Conservation (phyloP, 2,888 invertebrate species). For the Ophion ventricosus region DNA sequence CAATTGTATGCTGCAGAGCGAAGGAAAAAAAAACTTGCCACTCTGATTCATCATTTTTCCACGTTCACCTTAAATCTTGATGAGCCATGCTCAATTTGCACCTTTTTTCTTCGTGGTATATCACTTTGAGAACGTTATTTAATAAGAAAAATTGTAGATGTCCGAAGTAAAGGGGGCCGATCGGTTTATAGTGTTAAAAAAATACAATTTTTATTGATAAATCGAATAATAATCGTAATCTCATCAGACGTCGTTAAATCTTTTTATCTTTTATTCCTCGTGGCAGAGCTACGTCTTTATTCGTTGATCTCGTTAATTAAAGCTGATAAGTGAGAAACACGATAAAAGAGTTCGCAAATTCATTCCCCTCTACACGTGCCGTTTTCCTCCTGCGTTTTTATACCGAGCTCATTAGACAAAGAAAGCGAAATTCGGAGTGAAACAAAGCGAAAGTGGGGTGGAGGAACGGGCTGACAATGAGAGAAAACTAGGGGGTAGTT, state of each 20-base stretch:
- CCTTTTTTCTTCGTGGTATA: no score
- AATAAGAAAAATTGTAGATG: no score
- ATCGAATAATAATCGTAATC: neutral
- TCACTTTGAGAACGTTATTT: no score
- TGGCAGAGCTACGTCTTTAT: neutral
- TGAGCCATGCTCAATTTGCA: no score
- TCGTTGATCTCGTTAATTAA: slow-evolving; percentile 24
- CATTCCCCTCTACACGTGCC: slow-evolving; percentile 8
- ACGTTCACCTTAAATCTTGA: no score
- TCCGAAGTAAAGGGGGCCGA: no score
- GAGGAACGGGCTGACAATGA: neutral
- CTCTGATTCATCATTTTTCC: no score
- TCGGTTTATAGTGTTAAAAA: no score
- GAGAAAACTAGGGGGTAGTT: slow-evolving; percentile 13
- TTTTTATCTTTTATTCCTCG: neutral
- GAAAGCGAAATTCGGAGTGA: neutral
- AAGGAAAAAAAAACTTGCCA: no score
- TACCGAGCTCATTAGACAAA: neutral
- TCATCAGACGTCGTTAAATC: neutral
- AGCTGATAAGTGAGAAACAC: neutral
- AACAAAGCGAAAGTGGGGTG: neutral
- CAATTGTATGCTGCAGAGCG: no score
- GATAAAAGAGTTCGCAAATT: slow-evolving; percentile 22
- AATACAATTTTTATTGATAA: no score
- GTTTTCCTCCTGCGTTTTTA: neutral